A percentile compares a stretch with the other conserved stretches of the same genome.
These are phyloP conservation scores for Ceratoteleas bidentatus DNA, from an alignment of 1,140 invertebrate genomes.

Conservation along the genomic window DNA sequence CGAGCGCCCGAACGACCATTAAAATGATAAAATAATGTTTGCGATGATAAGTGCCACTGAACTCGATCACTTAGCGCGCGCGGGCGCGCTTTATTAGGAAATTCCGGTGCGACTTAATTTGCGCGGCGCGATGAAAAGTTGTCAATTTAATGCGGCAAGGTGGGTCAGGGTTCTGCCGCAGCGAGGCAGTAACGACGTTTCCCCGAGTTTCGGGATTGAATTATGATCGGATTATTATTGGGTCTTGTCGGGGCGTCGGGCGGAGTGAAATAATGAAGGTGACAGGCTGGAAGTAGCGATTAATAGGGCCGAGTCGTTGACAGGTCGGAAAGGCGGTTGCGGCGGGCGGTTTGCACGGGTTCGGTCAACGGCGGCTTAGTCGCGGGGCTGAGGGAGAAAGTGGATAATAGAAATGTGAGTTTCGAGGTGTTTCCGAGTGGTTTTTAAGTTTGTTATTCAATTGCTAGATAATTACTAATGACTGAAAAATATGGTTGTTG, in stretches of 20 bases:
- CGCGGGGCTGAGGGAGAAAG: too few relatives aligned
- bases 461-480: too few relatives aligned
- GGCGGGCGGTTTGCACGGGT: too few relatives aligned
- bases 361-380: too few relatives aligned
- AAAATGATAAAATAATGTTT: slow-evolving; percentile 81
- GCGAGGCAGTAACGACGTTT: slow-evolving; percentile 56
- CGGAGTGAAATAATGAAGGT: slow-evolving; percentile 55
- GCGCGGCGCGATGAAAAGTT: slow-evolving; percentile 46
- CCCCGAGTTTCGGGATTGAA: slow-evolving; percentile 60
- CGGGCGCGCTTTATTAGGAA: slow-evolving; percentile 24
- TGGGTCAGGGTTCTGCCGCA: slow-evolving; percentile 15
- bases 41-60: slow-evolving; percentile 77
- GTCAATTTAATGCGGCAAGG: slow-evolving; percentile 37
- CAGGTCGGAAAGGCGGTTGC: slow-evolving; percentile 10
- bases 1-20: slow-evolving; percentile 67
- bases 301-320: slow-evolving; percentile 40
- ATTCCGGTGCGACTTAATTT: slow-evolving; percentile 36
- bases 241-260: slow-evolving; percentile 28
- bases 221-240: slow-evolving; percentile 65
- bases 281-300: slow-evolving; percentile 44
- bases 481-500: too few relatives aligned
- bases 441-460: too few relatives aligned
- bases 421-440: too few relatives aligned
- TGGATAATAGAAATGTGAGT: too few relatives aligned
- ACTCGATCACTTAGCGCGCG: slow-evolving; percentile 69